A percentile compares a stretch with the other conserved stretches of the same genome.
phyloP scores from a whole-genome alignment of 1,140 invertebrate species.

The Tyrophagus putrescentiae region DNA sequence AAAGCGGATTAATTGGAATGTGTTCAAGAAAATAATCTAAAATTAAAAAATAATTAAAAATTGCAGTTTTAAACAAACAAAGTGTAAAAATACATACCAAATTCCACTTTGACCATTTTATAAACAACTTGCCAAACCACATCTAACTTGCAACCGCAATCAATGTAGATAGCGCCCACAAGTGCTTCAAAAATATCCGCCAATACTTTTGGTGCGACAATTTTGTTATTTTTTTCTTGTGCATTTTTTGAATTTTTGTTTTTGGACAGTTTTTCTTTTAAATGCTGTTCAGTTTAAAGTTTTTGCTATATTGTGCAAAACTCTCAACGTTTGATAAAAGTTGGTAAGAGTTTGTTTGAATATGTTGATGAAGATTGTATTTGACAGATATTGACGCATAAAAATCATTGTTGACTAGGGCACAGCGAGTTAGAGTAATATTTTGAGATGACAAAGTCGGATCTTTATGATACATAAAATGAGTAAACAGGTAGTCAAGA shows the following conservation, averaged over 20 bases:
- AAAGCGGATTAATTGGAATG: no score
- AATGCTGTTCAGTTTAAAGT: conserved; percentile 1
- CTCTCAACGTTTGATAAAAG: no score
- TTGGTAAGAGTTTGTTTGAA: conserved; percentile 35
- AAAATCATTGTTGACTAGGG: conserved; percentile 86
- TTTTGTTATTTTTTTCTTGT: conserved; percentile 39
- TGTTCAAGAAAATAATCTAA: no score
- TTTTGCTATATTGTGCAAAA: conserved; percentile 18
- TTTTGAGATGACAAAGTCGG: conserved; percentile 55
- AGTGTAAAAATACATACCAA: conserved; percentile 37
- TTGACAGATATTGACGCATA: conserved; percentile 78
- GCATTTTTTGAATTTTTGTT: conserved; percentile 3
- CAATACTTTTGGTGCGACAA: conserved; percentile 85
- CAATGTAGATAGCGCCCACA: conserved; percentile 78
- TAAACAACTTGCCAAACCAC: conserved; percentile 67
- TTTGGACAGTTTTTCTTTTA: background rate
- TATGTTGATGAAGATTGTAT: conserved; percentile 46
- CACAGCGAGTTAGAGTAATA: conserved; percentile 76
- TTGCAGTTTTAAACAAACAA: no score
- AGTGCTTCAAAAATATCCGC: conserved; percentile 87
- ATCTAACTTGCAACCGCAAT: conserved; percentile 58
- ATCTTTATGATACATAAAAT: conserved; percentile 54
- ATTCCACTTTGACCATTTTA: conserved; percentile 40
- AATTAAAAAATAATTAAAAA: no score
- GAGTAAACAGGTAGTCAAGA: conserved; percentile 73